A percentile compares a stretch with the other conserved stretches of the same genome.
These are phyloP conservation scores for Tortricodes alternella DNA, from an alignment of 2,888 invertebrate genomes.

Conservation along the genomic window DNA sequence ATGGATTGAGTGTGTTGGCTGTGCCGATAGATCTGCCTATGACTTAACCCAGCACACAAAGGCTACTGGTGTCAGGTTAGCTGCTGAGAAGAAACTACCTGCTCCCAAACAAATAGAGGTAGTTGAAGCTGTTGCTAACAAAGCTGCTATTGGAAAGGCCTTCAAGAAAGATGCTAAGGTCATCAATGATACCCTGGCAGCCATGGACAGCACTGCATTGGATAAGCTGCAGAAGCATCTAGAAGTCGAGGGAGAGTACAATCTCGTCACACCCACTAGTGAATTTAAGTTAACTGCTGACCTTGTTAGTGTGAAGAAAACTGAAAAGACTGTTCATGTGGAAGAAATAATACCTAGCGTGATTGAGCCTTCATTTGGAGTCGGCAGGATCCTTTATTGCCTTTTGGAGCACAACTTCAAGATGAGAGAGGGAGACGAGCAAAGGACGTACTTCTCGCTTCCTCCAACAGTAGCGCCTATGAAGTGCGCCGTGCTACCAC, in stretches of 20 bases:
- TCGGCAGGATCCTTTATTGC: slow-evolving; percentile 98
- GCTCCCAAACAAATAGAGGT: slow-evolving; percentile 91
- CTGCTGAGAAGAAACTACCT: slow-evolving; percentile 95
- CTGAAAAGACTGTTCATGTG: slow-evolving; percentile 94
- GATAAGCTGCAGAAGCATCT: slow-evolving; percentile 84
- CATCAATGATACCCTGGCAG: slow-evolving; percentile 88
- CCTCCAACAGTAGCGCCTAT: slow-evolving; percentile 96
- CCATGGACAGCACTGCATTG: slow-evolving; percentile 82
- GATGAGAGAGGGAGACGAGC: slow-evolving; percentile 96
- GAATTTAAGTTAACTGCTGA: slow-evolving; percentile 87
- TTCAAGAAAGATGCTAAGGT: slow-evolving; percentile 96
- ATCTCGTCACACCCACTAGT: slow-evolving; percentile 77
- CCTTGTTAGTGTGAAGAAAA: slow-evolving; percentile 91
- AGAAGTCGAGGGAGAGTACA: slow-evolving; percentile 81
- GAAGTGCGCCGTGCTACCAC: slow-evolving; percentile 97
- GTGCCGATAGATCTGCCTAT: slow-evolving; percentile 99
- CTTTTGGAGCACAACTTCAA: slow-evolving; percentile 98
- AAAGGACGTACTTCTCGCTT: slow-evolving; percentile 95
- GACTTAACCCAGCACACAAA: slow-evolving; percentile 97
- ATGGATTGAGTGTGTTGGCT: slow-evolving; percentile 99
- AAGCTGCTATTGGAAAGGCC: slow-evolving; percentile 93
- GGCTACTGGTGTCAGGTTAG: slow-evolving; percentile 95
- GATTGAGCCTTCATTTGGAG: slow-evolving; percentile 99
- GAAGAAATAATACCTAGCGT: slow-evolving; percentile 99
- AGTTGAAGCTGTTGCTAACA: slow-evolving; percentile 91